Evolutionary conservation across 1,140 invertebrate species (phyloP).

Genomic region (Idris sp.): DNA sequence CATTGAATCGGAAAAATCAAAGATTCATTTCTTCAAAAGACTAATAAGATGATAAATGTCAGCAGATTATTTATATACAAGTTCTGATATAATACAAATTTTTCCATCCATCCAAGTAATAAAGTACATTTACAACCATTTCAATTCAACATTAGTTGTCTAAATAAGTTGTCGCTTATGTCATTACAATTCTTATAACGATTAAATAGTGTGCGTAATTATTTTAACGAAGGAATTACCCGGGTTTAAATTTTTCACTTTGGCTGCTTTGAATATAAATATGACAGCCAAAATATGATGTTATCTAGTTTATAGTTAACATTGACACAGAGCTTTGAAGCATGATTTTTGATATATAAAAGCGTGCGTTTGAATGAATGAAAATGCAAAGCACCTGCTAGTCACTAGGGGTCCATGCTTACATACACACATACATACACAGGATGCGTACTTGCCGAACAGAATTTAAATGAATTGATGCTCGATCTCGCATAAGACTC

Average conservation of each 20-base stretch:
- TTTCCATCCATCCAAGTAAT: no score
- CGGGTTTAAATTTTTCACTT: no score
- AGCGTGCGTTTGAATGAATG: slow-evolving; percentile 32
- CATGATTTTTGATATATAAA: slow-evolving; percentile 32
- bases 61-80: slow-evolving; percentile 3
- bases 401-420: slow-evolving; percentile 38
- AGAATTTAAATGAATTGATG: slow-evolving; percentile 76
- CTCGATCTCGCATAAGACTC: slow-evolving; percentile 69
- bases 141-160: no score
- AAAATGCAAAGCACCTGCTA: slow-evolving; percentile 52
- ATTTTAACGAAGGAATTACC: no score
- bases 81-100: not conserved
- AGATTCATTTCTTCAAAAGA: not conserved
- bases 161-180: no score
- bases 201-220: no score
- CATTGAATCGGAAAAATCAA: no score
- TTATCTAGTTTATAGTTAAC: slow-evolving; percentile 37
- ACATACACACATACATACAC: not conserved
- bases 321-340: slow-evolving; percentile 29
- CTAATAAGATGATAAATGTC: slow-evolving; percentile 24
- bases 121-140: no score
- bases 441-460: slow-evolving; percentile 37
- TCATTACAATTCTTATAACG: no score
- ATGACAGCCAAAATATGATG: no score
- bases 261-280: no score